phyloP scores from a whole-genome alignment of 2,113 vertebrate genomes.

The Microcebus jonahi region DNA sequence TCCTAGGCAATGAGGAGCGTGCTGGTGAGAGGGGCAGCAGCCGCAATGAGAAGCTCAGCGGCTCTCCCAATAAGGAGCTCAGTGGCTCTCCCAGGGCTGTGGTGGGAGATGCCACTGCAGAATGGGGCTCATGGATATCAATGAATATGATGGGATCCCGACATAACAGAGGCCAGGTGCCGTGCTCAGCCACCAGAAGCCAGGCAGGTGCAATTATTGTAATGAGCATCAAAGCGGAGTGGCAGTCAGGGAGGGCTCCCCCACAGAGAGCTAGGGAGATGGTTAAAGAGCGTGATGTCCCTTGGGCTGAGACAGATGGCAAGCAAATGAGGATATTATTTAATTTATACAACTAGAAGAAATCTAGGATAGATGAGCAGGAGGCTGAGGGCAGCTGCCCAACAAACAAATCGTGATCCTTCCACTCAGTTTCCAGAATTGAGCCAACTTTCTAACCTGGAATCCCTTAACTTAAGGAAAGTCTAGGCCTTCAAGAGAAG shows the following conservation, averaged over 20 bases:
- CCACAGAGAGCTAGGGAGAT: not conserved
- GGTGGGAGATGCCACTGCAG: not conserved
- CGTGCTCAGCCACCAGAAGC: not conserved
- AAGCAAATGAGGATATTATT: not conserved
- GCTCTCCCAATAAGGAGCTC: not conserved
- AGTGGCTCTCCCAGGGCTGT: not conserved
- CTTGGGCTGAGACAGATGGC: not conserved
- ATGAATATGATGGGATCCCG: not conserved
- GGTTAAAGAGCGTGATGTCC: not conserved
- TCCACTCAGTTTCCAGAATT: not conserved
- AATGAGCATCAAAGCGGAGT: no score
- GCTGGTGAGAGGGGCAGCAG: not conserved
- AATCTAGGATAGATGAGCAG: not conserved
- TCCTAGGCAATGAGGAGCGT: not conserved
- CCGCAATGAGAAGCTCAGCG: not conserved
- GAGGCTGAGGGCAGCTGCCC: not conserved
- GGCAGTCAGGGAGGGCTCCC: not conserved
- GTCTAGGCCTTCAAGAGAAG: not conserved
- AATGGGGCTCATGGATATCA: not conserved
- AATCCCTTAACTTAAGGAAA: not conserved
- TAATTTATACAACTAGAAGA: not conserved
- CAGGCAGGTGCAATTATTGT: not conserved
- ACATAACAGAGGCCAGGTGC: not conserved
- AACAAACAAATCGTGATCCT: not conserved
- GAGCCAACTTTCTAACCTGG: not conserved